These are phyloP conservation scores for Phyllotis vaccarum DNA, from an alignment of 2,797 vertebrate genomes.

Conservation along the genomic window DNA sequence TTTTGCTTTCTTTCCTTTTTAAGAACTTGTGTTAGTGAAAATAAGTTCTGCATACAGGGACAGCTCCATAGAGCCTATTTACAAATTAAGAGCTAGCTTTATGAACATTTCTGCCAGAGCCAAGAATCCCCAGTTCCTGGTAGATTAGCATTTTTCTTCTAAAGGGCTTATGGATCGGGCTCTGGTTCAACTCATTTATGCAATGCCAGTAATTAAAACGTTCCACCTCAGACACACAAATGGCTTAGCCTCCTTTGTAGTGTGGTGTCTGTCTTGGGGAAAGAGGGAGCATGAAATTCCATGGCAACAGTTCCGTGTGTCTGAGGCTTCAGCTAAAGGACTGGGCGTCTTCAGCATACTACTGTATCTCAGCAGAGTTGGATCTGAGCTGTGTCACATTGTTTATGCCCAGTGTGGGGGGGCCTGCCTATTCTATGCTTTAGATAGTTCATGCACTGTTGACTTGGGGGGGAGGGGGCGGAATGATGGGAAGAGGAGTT, in stretches of 20 bases:
- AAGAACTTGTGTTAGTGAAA: constrained; percentile 60
- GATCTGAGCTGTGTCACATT: not conserved
- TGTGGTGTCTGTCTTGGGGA: constrained; percentile 69
- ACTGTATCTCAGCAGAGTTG: constrained; percentile 18
- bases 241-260: constrained; percentile 65
- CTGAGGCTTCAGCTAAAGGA: constrained; percentile 41
- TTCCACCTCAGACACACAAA: constrained; percentile 66
- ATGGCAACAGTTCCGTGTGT: constrained; percentile 53
- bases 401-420: not conserved
- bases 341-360: not conserved
- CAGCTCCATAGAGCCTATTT: constrained; percentile 51
- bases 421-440: constrained; percentile 17
- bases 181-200: constrained; percentile 28
- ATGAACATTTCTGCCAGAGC: constrained; percentile 49
- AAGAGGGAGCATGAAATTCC: constrained; percentile 40
- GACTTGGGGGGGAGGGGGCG: not conserved
- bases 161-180: constrained; percentile 56
- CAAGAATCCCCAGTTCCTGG: constrained; percentile 67
- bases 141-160: constrained; percentile 59
- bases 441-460: constrained; percentile 44
- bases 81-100: constrained; percentile 72
- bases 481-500: constrained; percentile 22
- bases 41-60: constrained; percentile 65
- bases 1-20: not conserved
- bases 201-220: constrained; percentile 65